phyloP scores from a whole-genome alignment of 2,113 vertebrate genomes.

The Alethe diademata region DNA sequence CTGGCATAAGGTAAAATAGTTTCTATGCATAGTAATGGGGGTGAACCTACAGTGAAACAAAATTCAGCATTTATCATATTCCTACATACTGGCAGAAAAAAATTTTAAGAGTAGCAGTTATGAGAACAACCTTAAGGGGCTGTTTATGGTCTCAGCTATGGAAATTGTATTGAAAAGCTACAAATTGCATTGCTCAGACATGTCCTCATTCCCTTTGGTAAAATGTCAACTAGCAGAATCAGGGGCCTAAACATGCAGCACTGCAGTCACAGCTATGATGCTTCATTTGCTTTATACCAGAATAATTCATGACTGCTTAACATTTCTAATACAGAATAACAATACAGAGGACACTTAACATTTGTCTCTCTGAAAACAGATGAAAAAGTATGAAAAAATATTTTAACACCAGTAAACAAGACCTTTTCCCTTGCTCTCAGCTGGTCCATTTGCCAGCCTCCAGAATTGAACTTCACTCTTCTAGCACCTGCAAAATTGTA shows the following conservation, averaged over 20 bases:
- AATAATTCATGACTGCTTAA: neutral
- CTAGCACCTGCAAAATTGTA: constrained; percentile 10
- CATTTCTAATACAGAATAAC: neutral
- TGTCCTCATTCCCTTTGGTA: constrained; percentile 32
- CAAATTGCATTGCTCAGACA: neutral
- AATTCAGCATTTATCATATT: constrained; percentile 65
- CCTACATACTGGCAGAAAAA: constrained; percentile 6
- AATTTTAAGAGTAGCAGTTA: constrained; percentile 17
- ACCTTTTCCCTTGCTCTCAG: constrained; percentile 7
- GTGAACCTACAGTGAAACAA: constrained; percentile 65
- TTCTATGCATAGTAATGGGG: constrained; percentile 66
- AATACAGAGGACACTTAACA: neutral
- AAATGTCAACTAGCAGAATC: constrained; percentile 44
- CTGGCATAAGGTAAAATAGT: constrained; percentile 73
- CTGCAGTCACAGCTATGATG: neutral
- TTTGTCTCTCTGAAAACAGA: neutral
- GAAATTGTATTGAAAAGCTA: constrained; percentile 6
- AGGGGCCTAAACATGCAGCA: neutral
- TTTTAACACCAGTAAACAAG: neutral
- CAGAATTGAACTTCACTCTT: neutral
- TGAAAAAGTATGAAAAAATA: neutral
- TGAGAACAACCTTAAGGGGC: constrained; percentile 43
- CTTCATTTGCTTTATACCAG: constrained; percentile 6
- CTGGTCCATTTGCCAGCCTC: constrained; percentile 7
- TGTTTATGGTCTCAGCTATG: constrained; percentile 28